Percentiles rank a stretch among this genome's conserved stretches.
phyloP scores from a whole-genome alignment of 1,140 invertebrate genomes.

The Coenobita brevimanus region DNA sequence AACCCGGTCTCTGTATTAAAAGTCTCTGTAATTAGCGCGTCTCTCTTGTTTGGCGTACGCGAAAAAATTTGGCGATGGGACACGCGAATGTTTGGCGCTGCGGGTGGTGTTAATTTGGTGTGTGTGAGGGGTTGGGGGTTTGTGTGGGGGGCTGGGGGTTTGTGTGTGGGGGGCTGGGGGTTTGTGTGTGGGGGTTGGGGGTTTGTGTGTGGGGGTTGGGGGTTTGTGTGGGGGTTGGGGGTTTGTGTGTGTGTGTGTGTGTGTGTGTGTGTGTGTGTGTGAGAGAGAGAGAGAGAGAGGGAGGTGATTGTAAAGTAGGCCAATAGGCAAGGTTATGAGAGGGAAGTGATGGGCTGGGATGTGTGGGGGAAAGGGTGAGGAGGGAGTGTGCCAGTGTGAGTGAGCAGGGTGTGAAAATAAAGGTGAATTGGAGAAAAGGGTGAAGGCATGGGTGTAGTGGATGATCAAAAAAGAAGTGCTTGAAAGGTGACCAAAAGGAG shows the following conservation, averaged over 20 bases:
- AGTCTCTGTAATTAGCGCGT: too few relatives aligned
- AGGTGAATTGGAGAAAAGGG: background rate
- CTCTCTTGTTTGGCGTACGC: too few relatives aligned
- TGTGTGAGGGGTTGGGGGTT: too few relatives aligned
- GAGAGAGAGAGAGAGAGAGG: background rate
- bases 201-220: too few relatives aligned
- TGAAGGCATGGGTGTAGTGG: background rate
- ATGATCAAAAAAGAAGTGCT: background rate
- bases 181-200: too few relatives aligned
- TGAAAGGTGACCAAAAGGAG: background rate
- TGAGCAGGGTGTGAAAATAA: background rate
- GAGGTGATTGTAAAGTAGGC: too few relatives aligned
- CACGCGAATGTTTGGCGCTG: too few relatives aligned
- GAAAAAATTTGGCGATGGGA: too few relatives aligned
- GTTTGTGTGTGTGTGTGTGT: slow-evolving; percentile 25
- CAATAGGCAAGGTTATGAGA: background rate
- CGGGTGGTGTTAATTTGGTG: too few relatives aligned
- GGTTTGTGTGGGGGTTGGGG: background rate
- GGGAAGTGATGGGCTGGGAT: background rate
- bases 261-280: slow-evolving; percentile 21
- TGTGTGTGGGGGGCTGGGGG: too few relatives aligned
- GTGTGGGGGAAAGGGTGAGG: background rate
- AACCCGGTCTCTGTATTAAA: too few relatives aligned
- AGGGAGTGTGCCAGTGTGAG: background rate
- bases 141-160: too few relatives aligned